Conservation (phyloP, 2,797 vertebrate genomes). For the Tangara arthus region DNA sequence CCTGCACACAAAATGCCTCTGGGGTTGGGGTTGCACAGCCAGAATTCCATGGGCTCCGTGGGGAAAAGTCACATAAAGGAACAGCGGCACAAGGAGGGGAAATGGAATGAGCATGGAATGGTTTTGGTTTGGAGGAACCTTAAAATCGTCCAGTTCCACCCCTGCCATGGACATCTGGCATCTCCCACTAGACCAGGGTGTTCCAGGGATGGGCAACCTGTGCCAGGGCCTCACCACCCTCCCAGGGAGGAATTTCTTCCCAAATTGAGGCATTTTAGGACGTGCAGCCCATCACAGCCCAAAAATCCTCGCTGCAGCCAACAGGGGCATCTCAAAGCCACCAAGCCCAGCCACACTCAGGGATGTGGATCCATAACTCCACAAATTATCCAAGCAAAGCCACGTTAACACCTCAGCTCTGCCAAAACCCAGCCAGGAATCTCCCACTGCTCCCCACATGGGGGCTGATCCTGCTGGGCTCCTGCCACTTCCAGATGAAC, state of each 20-base stretch:
- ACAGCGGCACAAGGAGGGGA: background rate
- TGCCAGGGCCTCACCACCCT: background rate
- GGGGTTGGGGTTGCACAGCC: rapidly evolving
- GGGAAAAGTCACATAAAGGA: background rate
- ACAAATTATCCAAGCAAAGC: rapidly evolving
- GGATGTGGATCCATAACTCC: rapidly evolving
- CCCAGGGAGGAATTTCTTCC: background rate
- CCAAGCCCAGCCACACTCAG: rapidly evolving
- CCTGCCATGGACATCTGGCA: background rate
- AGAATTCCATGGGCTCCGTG: rapidly evolving
- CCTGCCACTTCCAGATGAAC: rapidly evolving
- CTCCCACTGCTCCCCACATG: rapidly evolving
- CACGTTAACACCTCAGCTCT: rapidly evolving
- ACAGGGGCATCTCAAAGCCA: background rate
- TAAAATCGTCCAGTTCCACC: background rate
- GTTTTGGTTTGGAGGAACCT: background rate
- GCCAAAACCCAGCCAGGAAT: background rate
- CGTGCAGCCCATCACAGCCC: rapidly evolving
- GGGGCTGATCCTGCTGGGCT: background rate
- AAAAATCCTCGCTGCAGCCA: rapidly evolving
- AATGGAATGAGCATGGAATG: rapidly evolving
- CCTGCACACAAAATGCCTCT: rapidly evolving
- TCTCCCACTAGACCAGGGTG: rapidly evolving
- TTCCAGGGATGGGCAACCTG: background rate
- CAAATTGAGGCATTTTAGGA: background rate